Percentiles rank a stretch among this genome's conserved stretches.
Conservation (phyloP, 1,140 invertebrate species). For the Nephila pilipes region DNA sequence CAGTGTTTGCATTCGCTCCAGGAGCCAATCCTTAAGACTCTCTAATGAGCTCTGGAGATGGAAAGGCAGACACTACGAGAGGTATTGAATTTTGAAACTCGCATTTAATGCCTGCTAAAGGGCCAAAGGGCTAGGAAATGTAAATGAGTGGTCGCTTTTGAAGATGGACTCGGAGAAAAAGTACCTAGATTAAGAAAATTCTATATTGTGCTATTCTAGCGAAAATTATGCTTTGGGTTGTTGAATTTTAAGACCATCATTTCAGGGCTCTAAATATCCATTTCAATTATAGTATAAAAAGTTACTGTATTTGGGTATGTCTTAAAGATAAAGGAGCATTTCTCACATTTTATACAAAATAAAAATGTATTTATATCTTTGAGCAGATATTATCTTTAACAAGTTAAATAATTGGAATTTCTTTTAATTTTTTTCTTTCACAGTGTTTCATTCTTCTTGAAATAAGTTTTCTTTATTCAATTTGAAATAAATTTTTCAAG, state of each 20-base stretch:
- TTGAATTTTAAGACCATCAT: neutral
- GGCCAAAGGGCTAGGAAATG: neutral
- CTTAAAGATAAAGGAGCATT: no score
- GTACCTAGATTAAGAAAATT: neutral
- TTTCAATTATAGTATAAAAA: neutral
- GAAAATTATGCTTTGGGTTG: neutral
- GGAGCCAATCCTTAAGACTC: neutral
- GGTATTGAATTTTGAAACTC: neutral
- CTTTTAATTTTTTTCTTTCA: no score
- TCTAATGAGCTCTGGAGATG: constrained; percentile 5
- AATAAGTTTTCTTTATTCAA: no score
- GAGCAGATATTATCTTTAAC: no score
- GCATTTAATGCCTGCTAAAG: neutral
- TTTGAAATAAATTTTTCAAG: no score
- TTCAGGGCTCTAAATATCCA: neutral
- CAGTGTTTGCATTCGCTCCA: neutral
- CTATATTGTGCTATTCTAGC: neutral
- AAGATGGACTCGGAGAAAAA: neutral
- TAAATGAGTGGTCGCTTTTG: neutral
- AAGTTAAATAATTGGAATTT: no score
- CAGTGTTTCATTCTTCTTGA: no score
- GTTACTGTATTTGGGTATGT: no score
- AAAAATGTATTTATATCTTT: no score
- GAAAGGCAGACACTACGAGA: neutral
- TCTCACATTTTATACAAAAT: no score